Conservation (phyloP, 2,888 invertebrate species). For the Cerastis leucographa region DNA sequence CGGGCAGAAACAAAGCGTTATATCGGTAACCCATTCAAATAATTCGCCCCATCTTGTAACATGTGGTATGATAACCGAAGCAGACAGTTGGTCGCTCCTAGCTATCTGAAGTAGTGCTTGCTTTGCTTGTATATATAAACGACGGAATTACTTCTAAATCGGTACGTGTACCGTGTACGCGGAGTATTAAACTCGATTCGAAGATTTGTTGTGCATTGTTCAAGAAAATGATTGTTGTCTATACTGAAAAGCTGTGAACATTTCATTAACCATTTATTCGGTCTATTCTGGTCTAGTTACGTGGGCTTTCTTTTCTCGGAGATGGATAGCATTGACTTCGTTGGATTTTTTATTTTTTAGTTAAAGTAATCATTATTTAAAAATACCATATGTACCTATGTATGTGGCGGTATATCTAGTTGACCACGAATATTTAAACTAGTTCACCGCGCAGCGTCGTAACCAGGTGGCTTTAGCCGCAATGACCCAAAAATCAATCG, state of each 20-base stretch:
- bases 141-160: constrained; percentile 48
- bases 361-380: not conserved
- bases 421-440: not conserved
- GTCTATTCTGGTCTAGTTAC: not conserved
- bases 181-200: constrained; percentile 51
- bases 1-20: not conserved
- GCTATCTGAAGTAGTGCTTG: constrained; percentile 51
- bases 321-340: no score
- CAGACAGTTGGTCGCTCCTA: constrained; percentile 58
- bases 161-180: constrained; percentile 32
- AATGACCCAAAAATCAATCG: not conserved
- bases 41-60: constrained; percentile 33
- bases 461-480: constrained; percentile 3
- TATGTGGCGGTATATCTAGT: constrained; percentile 9
- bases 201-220: constrained; percentile 42
- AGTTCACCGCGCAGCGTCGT: not conserved
- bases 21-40: constrained; percentile 11
- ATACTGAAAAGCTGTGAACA: constrained; percentile 17
- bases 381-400: no score
- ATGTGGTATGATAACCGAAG: constrained; percentile 37
- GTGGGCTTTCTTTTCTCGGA: no score
- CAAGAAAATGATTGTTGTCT: constrained; percentile 22
- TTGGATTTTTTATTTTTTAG: not conserved
- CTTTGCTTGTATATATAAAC: constrained; percentile 36
- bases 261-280: constrained; percentile 7